A percentile compares a stretch with the other conserved stretches of the same genome.
phyloP scores from a whole-genome alignment of 2,113 vertebrate species.

The Erythrolamprus reginae region DNA sequence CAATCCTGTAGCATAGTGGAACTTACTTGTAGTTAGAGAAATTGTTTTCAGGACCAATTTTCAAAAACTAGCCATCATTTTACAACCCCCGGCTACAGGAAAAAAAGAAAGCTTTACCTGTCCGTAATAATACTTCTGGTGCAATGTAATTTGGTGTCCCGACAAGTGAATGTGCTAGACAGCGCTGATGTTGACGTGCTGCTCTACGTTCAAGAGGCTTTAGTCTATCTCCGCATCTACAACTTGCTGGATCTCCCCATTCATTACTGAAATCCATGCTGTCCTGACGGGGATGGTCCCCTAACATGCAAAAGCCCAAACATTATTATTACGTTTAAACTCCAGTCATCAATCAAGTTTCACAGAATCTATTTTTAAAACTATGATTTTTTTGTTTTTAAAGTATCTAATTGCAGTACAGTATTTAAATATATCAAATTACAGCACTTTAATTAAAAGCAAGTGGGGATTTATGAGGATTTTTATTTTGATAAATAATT shows the following conservation, averaged over 20 bases:
- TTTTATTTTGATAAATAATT: neutral
- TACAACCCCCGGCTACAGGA: neutral
- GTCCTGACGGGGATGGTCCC: constrained; percentile 93
- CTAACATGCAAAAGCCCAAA: constrained; percentile 53
- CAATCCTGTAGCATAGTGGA: neutral
- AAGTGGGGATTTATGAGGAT: neutral
- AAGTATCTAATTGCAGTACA: neutral
- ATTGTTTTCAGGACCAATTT: neutral
- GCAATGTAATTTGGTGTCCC: constrained; percentile 98
- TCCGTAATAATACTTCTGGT: constrained; percentile 91
- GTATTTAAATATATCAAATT: neutral
- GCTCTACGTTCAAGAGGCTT: constrained; percentile 92
- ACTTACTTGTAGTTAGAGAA: neutral
- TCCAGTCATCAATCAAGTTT: fast-evolving
- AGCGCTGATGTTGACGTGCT: constrained; percentile 93
- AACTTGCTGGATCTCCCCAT: constrained; percentile 89
- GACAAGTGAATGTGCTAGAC: constrained; percentile 93
- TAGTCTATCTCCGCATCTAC: constrained; percentile 87
- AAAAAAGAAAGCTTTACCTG: constrained; percentile 69
- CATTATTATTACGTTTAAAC: neutral
- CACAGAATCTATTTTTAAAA: neutral
- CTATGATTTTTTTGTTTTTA: neutral
- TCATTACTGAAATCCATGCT: constrained; percentile 99
- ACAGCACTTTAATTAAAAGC: neutral
- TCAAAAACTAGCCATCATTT: neutral